Conservation (phyloP, 2,113 vertebrate species). For the Tringa solitaria region DNA sequence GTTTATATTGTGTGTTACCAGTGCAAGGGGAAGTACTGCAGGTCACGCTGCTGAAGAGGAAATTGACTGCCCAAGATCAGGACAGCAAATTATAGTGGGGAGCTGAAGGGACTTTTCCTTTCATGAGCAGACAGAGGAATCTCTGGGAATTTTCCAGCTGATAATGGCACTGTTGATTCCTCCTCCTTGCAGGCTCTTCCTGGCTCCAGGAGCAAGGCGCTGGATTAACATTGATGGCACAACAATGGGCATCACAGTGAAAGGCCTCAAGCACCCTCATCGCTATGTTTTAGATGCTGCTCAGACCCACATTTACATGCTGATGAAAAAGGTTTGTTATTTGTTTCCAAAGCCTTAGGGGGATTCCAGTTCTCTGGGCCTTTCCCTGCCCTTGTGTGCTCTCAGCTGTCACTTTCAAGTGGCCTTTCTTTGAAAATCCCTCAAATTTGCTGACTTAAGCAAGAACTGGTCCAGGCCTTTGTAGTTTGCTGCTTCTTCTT, state of each 20-base stretch:
- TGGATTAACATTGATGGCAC: slow-evolving; percentile 99
- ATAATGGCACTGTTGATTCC: not conserved
- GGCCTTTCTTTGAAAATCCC: not conserved
- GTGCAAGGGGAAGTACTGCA: not conserved
- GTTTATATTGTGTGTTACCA: not conserved
- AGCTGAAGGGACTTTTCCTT: not conserved
- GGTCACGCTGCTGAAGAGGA: not conserved
- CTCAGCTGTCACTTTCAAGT: not conserved
- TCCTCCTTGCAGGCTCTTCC: slow-evolving; percentile 82
- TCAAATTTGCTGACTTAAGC: not conserved
- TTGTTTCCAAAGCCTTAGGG: slow-evolving; percentile 8
- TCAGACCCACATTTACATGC: slow-evolving; percentile 98
- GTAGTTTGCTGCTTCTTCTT: not conserved
- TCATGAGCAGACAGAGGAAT: not conserved
- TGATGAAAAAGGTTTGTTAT: slow-evolving; percentile 95
- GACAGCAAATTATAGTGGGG: not conserved
- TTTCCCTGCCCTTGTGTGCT: not conserved
- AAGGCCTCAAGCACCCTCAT: slow-evolving; percentile 90
- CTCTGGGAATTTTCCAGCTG: not conserved
- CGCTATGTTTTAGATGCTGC: slow-evolving; percentile 95
- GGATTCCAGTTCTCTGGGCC: slow-evolving; percentile 2
- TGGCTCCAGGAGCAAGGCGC: slow-evolving; percentile 92
- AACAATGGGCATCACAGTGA: slow-evolving; percentile 96
- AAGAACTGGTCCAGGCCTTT: not conserved
- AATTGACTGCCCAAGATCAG: not conserved